Base-by-base conservation (phyloP, 1,140 invertebrate species). In the Pectinophora gossypiella region DNA sequence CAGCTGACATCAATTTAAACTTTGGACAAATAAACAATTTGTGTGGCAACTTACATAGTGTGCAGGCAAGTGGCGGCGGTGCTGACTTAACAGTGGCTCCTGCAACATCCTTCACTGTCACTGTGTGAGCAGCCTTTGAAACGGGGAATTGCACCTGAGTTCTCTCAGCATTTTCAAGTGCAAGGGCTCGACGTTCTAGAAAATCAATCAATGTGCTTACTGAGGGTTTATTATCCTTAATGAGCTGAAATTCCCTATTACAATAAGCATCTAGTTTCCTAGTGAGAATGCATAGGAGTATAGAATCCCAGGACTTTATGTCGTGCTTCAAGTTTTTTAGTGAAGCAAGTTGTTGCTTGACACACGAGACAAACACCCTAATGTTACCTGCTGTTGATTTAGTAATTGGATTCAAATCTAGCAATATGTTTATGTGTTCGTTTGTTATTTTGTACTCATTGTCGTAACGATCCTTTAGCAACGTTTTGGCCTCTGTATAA, bases 391-490 rank as follows among this genome's bases (percentile, higher is more conserved):
- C 27, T 20, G 27, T 20, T 9, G 48, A 38, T 38, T 49, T 49
- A 1, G 10, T 40, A 10, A 49, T 38, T 18, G 15, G 15, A 2
- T 3, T 10, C 3, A 49, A 5, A 13, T 49, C 48, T 20, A 49
- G n/a, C 12, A 49, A 21, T 12, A n/a, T 19, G 22, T n/a, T 20
- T 20, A 49, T 38, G n/a, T 19, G 48, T 36, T 49, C 48, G 13
- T 40, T 38, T 21, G 12, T 38, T 19, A 49, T 49, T 49, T 38
- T 49, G n/a, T 49, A 49, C 12, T 19, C 32, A 49, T 49, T 49
- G 19, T 38, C n/a, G 32, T 49, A 49, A 7, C 48, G 9, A n/a
- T 49, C 32, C 1, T 49, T n/a, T 19, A 49, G 13, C 2, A 49
- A 13, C 2, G 6, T 1, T 5, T 12, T 10, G 1, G 32, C 32